Base-by-base conservation (phyloP, 2,888 invertebrate species). In the Erebia epiphron region DNA sequence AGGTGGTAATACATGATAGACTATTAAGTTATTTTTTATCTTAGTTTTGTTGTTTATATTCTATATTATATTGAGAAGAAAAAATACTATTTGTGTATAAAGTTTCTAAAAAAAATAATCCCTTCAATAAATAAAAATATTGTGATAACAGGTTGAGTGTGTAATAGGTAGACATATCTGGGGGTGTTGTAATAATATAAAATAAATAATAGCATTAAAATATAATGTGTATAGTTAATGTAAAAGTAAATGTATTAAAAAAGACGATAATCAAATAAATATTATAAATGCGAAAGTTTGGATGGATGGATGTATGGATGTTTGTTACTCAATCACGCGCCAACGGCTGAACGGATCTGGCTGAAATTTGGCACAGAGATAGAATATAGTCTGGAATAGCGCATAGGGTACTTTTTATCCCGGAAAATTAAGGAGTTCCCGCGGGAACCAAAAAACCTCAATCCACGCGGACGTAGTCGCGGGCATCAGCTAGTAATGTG, bases 121-220 rank as follows among this genome's bases (percentile, higher is more conserved):
- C 67, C 41, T 66, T 43, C n/a, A 10, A 43, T 21, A 46, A 70
- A 73, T 67, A 68, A 69, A 68, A 35, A 60, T 13, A 68, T 72
- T 71, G 85, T 86, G 84, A 86, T 87, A 86, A 80, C 81, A 21
- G 69, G 41, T 67, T 46, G 62, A 65, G 63, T 62, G 66, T 66
- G 50, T 68, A 68, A 35, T 63, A 21, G 16, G 50, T 70, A 60
- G 9, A 67, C 69, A 75, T 75, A 75, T 75, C 72, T 72, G n/a
- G 66, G 54, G 57, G 68, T 57, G 21, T 46, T 63, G 56, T 67
- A 60, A 65, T 69, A 63, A 65, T 69, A 63, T 68, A 67, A 67
- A 64, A 68, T 68, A 57, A 11, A 49, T 35, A 10, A 16, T 64
- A 11, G 21, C 13, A 46, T 18, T 49, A 61, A 16, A 16, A 2